Evolutionary conservation across 2,888 invertebrate genomes (phyloP).

Genomic region (Desoria tigrina): DNA sequence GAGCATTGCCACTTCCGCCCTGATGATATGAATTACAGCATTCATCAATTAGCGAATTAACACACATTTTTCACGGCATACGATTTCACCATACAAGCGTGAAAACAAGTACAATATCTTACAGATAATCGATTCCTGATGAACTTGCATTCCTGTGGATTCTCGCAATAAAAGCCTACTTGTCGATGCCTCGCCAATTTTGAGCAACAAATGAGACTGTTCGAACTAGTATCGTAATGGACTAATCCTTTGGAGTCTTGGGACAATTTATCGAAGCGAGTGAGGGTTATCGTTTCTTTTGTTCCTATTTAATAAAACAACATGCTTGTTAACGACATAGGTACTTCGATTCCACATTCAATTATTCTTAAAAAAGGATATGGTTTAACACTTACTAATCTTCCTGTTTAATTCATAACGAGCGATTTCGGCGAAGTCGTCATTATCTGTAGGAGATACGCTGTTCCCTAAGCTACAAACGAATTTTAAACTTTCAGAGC

Average conservation of each 20-base stretch:
- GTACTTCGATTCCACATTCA: no score
- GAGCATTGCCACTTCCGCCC: neutral
- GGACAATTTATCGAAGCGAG: neutral
- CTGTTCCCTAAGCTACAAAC: neutral
- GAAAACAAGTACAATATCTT: neutral
- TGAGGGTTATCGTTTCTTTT: neutral
- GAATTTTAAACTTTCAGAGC: neutral
- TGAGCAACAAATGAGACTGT: slow-evolving; percentile 1
- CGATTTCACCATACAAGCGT: neutral
- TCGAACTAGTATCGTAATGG: neutral
- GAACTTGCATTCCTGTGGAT: slow-evolving; percentile 13
- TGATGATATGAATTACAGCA: no score
- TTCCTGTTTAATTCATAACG: no score
- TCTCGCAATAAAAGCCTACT: slow-evolving; percentile 14
- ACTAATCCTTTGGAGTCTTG: slow-evolving; percentile 1
- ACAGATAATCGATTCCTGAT: neutral
- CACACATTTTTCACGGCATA: no score
- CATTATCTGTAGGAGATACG: neutral
- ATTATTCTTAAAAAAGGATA: no score
- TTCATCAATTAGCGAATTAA: neutral
- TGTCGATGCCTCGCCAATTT: neutral
- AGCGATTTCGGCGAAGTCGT: no score
- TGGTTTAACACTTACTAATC: no score
- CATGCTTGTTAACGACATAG: no score
- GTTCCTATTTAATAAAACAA: neutral